phyloP scores from a whole-genome alignment of 2,113 vertebrate genomes.

The Catharus fuscescens region DNA sequence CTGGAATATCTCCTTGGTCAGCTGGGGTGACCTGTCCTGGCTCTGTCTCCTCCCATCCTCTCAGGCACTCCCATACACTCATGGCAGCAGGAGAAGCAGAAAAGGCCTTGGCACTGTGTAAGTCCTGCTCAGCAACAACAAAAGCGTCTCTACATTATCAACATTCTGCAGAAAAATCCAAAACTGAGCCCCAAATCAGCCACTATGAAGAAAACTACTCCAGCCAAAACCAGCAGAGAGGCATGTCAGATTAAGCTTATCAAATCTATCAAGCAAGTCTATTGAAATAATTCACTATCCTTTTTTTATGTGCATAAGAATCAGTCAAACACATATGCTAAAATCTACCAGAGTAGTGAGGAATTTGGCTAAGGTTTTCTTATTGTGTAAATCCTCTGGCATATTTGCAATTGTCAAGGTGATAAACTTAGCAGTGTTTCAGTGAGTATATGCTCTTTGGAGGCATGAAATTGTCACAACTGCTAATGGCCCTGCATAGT shows the following conservation, averaged over 20 bases:
- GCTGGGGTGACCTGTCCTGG: not conserved
- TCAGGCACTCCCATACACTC: too few relatives aligned
- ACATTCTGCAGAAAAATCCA: not conserved
- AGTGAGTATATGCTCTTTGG: not conserved
- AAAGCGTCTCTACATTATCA: not conserved
- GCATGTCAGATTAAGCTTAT: not conserved
- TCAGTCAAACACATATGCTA: not conserved
- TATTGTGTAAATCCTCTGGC: not conserved
- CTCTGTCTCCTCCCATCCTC: not conserved
- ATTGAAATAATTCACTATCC: not conserved
- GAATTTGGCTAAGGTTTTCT: not conserved
- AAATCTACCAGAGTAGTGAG: not conserved
- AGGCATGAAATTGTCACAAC: not conserved
- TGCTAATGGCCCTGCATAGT: not conserved
- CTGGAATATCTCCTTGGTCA: not conserved
- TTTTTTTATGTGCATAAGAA: not conserved
- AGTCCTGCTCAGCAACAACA: not conserved
- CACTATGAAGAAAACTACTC: not conserved
- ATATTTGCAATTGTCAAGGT: not conserved
- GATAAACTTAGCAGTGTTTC: not conserved
- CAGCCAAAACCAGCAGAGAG: not conserved
- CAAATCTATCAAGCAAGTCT: not conserved
- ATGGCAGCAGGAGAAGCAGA: not conserved
- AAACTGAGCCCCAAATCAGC: fast-evolving
- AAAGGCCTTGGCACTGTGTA: not conserved